Conservation (phyloP, 2,888 invertebrate species). For the Polymixis lichenea region DNA sequence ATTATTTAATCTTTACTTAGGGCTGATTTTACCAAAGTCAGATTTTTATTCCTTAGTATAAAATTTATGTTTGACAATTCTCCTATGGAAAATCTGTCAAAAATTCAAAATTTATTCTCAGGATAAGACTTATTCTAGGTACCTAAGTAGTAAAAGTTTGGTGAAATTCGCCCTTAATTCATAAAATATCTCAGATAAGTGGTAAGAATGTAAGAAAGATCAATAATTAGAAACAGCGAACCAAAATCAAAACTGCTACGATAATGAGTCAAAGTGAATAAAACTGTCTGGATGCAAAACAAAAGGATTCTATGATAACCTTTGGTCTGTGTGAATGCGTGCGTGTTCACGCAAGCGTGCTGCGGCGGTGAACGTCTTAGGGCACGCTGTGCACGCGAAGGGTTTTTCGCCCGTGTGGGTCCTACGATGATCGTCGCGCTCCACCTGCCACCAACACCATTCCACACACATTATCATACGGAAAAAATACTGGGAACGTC, state of each 20-base stretch:
- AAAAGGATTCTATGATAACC: slow-evolving; percentile 75
- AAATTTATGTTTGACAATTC: no score
- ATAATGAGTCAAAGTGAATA: slow-evolving; percentile 30
- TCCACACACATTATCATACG: slow-evolving; percentile 72
- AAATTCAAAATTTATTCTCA: no score
- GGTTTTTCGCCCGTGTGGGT: slow-evolving; percentile 89
- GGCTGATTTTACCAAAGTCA: no score
- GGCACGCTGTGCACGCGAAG: slow-evolving; percentile 87
- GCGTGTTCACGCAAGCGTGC: slow-evolving; percentile 88
- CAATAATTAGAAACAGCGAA: neutral
- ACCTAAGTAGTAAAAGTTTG: no score
- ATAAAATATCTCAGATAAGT: neutral
- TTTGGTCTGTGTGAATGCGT: slow-evolving; percentile 88
- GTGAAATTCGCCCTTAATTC: no score
- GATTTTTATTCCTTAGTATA: no score
- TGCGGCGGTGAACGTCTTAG: slow-evolving; percentile 89
- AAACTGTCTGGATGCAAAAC: slow-evolving; percentile 48
- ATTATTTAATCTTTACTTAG: no score
- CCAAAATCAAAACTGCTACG: slow-evolving; percentile 5
- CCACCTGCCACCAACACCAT: slow-evolving; percentile 82
- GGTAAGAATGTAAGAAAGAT: no score
- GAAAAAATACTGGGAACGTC: slow-evolving; percentile 75
- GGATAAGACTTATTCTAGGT: no score
- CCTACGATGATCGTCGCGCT: slow-evolving; percentile 89
- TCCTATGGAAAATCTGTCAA: no score